Evolutionary conservation across 2,113 vertebrate species (phyloP).

Genomic region (Tetrax tetrax): DNA sequence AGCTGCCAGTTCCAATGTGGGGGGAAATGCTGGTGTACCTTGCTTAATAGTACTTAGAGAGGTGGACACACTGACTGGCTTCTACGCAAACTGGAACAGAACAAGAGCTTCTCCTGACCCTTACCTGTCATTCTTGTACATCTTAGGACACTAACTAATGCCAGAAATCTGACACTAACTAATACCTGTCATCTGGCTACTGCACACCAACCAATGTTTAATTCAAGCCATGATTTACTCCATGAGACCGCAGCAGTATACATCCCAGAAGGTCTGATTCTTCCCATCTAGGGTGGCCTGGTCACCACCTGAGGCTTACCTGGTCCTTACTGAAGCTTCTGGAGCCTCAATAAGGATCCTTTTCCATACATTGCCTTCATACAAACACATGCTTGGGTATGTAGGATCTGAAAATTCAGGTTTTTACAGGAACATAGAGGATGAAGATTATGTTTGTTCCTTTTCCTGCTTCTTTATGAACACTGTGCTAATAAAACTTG

Average conservation of each 20-base stretch:
- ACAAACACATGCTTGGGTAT: not conserved
- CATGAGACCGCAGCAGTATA: not conserved
- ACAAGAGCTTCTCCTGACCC: not conserved
- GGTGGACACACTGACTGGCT: not conserved
- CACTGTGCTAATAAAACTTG: not conserved
- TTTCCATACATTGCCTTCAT: not conserved
- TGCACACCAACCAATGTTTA: not conserved
- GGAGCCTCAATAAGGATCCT: not conserved
- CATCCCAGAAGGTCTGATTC: not conserved
- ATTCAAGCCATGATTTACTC: not conserved
- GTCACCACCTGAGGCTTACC: not conserved
- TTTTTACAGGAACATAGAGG: not conserved
- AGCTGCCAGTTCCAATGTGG: not conserved
- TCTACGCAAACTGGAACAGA: not conserved
- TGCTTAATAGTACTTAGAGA: not conserved
- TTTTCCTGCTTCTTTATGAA: not conserved
- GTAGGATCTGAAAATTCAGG: not conserved
- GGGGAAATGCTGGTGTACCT: not conserved
- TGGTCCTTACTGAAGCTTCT: not conserved
- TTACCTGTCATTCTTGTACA: not conserved
- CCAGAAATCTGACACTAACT: not conserved
- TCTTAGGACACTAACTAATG: not conserved
- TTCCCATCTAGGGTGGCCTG: not conserved
- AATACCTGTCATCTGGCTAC: not conserved
- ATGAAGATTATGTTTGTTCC: not conserved